Evolutionary conservation across 2,797 vertebrate species (phyloP), one percentile per base, ranked within the genome.

Genomic region (Phrynocephalus vlangalii): DNA sequence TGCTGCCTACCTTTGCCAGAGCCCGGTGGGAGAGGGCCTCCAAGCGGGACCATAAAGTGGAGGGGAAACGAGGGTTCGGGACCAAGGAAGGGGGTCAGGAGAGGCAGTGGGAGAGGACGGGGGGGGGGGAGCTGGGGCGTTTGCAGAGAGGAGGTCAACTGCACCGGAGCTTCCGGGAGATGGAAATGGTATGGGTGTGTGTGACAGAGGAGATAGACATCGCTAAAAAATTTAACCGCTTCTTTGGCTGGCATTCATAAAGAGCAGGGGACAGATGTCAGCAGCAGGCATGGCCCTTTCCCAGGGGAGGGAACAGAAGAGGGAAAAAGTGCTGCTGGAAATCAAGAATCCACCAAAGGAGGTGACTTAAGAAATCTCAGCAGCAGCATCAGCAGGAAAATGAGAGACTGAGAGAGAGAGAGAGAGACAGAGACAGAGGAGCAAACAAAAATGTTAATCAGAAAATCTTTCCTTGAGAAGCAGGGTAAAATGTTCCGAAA

Each of bases 201-300:
- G 91, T 94, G 94, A 92, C 92, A 94, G 93, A 94, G 93, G 94
- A 92, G 67, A 73, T 86, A 91, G 93, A 94, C 33, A 72, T 70
- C 92, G 92, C 93, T 96, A 91, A 95, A 94, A 95, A 93, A 94
- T 95, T 90, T 91, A 95, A 94, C 90, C 82, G 87, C 93, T 92
- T 93, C 90, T 87, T 87, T 88, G 91, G 93, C 79, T 95, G 63
- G 91, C 82, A 79, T 95, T 96, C 94, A 94, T 94, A 94, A 91
- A 93, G 91, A 94, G 94, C 93, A 93, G 93, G 92, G 91, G 93
- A 90, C 94, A 96, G 95, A 94, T 94, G 95, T 95, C 94, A 90
- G 91, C 48, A 94, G 93, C 93, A 95, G 95, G 91, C 93, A 90
- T 83, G 78, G 87, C 26, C 11, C 87, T 92, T 90, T 94, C 96